Evolutionary conservation across 1,140 invertebrate species (phyloP), one percentile per base, ranked within the genome.

Genomic region (Metaphire vulgaris): DNA sequence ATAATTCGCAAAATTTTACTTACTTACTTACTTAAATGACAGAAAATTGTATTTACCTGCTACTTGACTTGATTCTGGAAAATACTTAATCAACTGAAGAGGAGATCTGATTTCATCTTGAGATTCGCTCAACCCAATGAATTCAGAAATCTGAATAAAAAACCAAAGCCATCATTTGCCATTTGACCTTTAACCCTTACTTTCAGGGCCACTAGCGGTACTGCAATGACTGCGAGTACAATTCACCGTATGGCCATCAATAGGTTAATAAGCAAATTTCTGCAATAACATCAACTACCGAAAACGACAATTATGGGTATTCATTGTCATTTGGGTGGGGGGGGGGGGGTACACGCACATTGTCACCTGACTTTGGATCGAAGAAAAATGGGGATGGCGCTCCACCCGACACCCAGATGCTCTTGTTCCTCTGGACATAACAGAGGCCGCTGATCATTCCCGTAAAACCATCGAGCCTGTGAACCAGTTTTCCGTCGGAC

Each of bases 291-390:
- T n/a, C n/a, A n/a, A n/a, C n/a, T n/a, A n/a, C n/a, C n/a, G n/a
- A n/a, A n/a, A n/a, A n/a, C n/a, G n/a, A n/a, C n/a, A n/a, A n/a
- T n/a, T n/a, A n/a, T n/a, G n/a, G n/a, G n/a, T n/a, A n/a, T n/a
- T n/a, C n/a, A n/a, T n/a, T n/a, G n/a, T n/a, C n/a, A n/a, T n/a
- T n/a, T n/a, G n/a, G n/a, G n/a, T n/a, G n/a, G n/a, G n/a, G n/a
- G n/a, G n/a, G n/a, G 41, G 21, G 41, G 41, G 41, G 0, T 72
- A 26, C 16, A 72, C 83, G 80, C 79, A 85, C 84, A 79, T 86
- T 85, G 70, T 86, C 86, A 6, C 85, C 85, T 34, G 84, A 85
- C 76, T 85, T 86, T 2, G 84, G 85, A 74, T 86, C 85, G 81
- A 81, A 87, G 34, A 86, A 79, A 69, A 79, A 80, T 64, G 84